These are phyloP conservation scores for Balaeniceps rex DNA, from an alignment of 2,113 vertebrate genomes.

Conservation along the genomic window DNA sequence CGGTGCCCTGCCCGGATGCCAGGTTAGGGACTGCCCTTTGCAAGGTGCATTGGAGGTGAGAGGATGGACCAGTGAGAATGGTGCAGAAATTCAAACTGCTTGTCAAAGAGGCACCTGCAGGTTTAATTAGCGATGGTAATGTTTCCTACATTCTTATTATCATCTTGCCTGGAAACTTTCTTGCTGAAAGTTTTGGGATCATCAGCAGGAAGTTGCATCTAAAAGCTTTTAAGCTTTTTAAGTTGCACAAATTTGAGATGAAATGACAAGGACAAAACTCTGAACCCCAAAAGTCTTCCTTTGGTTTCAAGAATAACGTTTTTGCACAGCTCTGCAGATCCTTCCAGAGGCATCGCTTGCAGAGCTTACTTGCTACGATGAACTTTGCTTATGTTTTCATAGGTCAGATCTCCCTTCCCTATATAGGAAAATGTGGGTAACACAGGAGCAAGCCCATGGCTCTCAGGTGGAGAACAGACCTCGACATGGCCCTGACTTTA, in stretches of 20 bases:
- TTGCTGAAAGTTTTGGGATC: neutral
- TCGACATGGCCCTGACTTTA: neutral
- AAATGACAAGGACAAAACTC: neutral
- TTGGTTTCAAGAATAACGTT: neutral
- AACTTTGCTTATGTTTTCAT: neutral
- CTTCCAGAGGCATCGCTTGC: neutral
- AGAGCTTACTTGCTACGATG: neutral
- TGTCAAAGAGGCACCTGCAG: neutral
- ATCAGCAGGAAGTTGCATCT: neutral
- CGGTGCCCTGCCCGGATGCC: fast-evolving
- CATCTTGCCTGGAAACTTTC: neutral
- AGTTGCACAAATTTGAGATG: neutral
- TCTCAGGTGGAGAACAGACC: neutral
- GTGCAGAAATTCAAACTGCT: neutral
- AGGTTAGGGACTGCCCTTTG: neutral
- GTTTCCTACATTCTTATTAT: neutral
- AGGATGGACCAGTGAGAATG: neutral
- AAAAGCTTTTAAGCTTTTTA: neutral
- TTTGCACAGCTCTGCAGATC: neutral
- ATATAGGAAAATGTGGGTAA: neutral
- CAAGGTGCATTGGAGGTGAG: fast-evolving
- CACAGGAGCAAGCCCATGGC: neutral
- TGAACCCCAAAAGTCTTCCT: neutral
- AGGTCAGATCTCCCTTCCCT: neutral
- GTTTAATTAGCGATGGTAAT: neutral